phyloP scores from a whole-genome alignment of 2,113 vertebrate species.

The Lophius piscatorius region DNA sequence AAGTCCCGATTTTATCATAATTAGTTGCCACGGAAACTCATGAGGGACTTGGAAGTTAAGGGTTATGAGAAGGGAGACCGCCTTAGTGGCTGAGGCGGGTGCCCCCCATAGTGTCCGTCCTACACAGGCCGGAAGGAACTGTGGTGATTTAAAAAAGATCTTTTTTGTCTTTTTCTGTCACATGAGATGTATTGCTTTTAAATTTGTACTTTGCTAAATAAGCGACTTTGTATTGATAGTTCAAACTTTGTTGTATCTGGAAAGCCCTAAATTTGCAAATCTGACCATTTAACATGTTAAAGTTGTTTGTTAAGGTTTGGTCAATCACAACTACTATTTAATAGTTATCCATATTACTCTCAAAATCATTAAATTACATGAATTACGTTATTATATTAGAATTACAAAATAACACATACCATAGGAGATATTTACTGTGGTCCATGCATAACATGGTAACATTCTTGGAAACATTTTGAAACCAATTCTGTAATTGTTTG shows the following conservation, averaged over 20 bases:
- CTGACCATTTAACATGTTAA: no score
- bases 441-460: neutral
- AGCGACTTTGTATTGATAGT: no score
- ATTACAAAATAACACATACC: constrained; percentile 25
- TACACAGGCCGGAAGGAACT: constrained; percentile 14
- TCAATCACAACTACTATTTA: no score
- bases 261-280: no score
- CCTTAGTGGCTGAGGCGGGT: constrained; percentile 18
- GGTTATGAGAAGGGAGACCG: constrained; percentile 34
- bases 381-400: constrained; percentile 40
- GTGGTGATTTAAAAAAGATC: neutral
- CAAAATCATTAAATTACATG: constrained; percentile 41
- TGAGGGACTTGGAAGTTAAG: constrained; percentile 39
- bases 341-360: constrained; percentile 19
- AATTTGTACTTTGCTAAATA: no score
- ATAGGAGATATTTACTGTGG: constrained; percentile 1
- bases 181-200: neutral
- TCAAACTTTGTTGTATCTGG: constrained; percentile 5
- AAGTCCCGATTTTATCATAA: constrained; percentile 58
- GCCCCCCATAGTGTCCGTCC: constrained; percentile 34
- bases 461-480: constrained; percentile 12
- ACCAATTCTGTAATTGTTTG: constrained; percentile 47
- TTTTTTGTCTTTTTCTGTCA: neutral
- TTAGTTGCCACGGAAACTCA: constrained; percentile 47
- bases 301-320: no score